A percentile compares a stretch with the other conserved stretches of the same genome.
phyloP scores from a whole-genome alignment of 1,140 invertebrate species.

The Homarus americanus region DNA sequence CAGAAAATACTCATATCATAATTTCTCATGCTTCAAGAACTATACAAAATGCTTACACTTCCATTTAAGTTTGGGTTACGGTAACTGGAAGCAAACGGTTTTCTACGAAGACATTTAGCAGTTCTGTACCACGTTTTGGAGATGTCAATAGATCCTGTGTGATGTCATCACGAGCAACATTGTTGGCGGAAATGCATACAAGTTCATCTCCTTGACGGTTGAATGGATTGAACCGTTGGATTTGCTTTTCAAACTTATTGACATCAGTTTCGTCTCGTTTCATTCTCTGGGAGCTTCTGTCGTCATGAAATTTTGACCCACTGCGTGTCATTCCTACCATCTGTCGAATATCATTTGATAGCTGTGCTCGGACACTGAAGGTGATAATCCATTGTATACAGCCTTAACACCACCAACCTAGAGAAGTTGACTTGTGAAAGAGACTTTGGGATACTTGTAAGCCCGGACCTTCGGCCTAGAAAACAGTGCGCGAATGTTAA shows the following conservation, averaged over 20 bases:
- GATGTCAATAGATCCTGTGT: neutral
- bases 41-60: neutral
- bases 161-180: neutral
- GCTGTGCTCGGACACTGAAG: neutral
- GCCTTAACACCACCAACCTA: too few relatives aligned
- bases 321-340: neutral
- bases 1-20: too few relatives aligned
- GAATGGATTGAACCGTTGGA: neutral
- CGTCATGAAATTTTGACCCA: neutral
- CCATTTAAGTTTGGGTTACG: neutral
- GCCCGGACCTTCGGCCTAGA: too few relatives aligned
- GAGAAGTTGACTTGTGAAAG: too few relatives aligned
- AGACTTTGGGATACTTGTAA: too few relatives aligned
- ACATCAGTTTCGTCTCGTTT: constrained; percentile 7
- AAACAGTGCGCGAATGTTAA: too few relatives aligned
- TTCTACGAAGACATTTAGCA: neutral
- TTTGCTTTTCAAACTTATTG: neutral
- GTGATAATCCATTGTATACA: neutral
- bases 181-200: neutral
- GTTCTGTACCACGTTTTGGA: neutral
- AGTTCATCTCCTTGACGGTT: neutral
- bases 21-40: neutral
- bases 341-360: neutral
- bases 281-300: neutral
- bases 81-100: neutral